Percentiles rank a stretch among this genome's conserved stretches.
These are phyloP conservation scores for Neopipo cinnamomea DNA, from an alignment of 2,113 vertebrate genomes.

Conservation along the genomic window DNA sequence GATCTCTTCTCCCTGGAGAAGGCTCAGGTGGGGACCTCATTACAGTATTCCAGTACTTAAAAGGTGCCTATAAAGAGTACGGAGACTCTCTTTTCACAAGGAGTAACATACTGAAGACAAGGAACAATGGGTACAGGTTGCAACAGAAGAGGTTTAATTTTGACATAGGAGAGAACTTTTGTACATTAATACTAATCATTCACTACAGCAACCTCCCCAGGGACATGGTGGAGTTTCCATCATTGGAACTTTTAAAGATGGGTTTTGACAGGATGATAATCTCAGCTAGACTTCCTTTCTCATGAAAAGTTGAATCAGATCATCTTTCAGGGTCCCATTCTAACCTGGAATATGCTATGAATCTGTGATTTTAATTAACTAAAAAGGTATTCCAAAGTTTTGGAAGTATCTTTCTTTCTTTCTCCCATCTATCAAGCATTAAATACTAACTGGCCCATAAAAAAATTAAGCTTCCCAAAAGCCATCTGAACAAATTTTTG, in stretches of 20 bases:
- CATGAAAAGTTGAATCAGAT: not conserved
- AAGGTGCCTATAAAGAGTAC: not conserved
- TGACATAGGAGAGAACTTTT: not conserved
- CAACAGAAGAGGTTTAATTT: not conserved
- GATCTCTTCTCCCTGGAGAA: not conserved
- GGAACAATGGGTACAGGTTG: not conserved
- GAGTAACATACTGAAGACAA: not conserved
- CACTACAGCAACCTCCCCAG: not conserved
- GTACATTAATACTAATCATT: not conserved
- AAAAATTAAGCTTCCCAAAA: not conserved
- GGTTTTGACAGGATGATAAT: not conserved
- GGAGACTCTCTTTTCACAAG: not conserved
- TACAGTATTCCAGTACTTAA: not conserved
- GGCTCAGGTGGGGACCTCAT: not conserved
- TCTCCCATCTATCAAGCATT: not conserved
- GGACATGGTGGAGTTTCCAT: not conserved
- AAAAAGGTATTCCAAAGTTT: not conserved
- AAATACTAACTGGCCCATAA: not conserved
- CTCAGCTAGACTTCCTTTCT: not conserved
- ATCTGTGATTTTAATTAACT: not conserved
- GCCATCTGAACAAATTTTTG: not conserved
- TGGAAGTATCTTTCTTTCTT: not conserved
- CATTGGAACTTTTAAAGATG: not conserved
- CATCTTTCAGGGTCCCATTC: not conserved
- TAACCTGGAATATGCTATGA: not conserved